A percentile compares a stretch with the other conserved stretches of the same genome.
These are phyloP conservation scores for Oryzaephilus surinamensis DNA, from an alignment of 1,140 invertebrate genomes.

Conservation along the genomic window DNA sequence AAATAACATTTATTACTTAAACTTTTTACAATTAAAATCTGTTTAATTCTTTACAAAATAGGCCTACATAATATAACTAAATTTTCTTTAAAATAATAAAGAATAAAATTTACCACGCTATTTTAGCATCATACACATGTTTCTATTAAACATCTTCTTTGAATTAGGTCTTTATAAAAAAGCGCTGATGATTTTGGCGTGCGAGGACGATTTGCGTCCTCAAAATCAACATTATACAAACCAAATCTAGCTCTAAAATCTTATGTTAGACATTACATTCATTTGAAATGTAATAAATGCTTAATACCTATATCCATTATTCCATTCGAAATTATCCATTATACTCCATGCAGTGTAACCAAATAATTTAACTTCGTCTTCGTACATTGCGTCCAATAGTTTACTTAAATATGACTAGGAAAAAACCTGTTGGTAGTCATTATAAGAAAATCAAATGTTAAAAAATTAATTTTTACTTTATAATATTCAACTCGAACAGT, in stretches of 20 bases:
- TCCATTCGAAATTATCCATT: constrained; percentile 72
- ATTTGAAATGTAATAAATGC: constrained; percentile 9
- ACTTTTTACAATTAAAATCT: too few relatives aligned
- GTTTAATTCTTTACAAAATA: too few relatives aligned
- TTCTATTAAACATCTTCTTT: constrained; percentile 10
- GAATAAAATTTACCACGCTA: too few relatives aligned
- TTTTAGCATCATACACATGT: too few relatives aligned
- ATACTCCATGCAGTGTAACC: constrained; percentile 66
- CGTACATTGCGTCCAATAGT: constrained; percentile 49
- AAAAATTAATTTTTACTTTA: too few relatives aligned
- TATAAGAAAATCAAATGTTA: not conserved
- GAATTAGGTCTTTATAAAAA: constrained; percentile 14
- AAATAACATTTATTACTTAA: too few relatives aligned
- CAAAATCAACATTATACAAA: constrained; percentile 63
- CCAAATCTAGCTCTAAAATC: constrained; percentile 59
- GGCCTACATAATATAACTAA: too few relatives aligned
- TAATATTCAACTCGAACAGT: constrained; percentile 39
- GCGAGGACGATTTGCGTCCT: constrained; percentile 48
- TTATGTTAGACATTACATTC: constrained; percentile 8
- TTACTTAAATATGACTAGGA: constrained; percentile 47
- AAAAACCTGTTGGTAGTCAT: not conserved
- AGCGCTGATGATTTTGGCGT: constrained; percentile 30
- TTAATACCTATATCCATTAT: constrained; percentile 46
- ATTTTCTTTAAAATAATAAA: too few relatives aligned
- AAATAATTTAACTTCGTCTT: constrained; percentile 56